Evolutionary conservation across 2,113 vertebrate species (phyloP).

Genomic region (Pseudorasbora parva): DNA sequence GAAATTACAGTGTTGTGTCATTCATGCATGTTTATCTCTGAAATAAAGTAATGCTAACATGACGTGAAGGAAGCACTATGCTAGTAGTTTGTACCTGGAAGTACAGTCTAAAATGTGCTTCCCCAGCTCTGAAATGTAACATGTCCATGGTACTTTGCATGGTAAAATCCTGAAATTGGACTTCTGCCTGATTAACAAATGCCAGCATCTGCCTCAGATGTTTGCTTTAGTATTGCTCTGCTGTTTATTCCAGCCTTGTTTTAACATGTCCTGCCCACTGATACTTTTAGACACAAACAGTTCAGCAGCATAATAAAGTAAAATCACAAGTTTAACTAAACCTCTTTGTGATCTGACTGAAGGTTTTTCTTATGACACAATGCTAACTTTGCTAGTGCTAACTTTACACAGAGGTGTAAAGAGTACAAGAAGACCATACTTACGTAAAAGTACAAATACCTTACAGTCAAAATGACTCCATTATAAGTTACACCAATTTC

Average conservation of each 20-base stretch:
- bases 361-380: not conserved
- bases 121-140: not conserved
- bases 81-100: not conserved
- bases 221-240: conserved; percentile 11
- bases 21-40: not conserved
- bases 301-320: not conserved
- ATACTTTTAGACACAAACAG: not conserved
- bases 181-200: conserved; percentile 25
- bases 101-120: not conserved
- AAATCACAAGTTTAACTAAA: not conserved
- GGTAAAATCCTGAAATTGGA: conserved; percentile 9
- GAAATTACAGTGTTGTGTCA: conserved; percentile 2
- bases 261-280: not conserved
- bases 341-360: not conserved
- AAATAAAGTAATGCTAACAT: not conserved
- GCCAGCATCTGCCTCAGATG: not conserved
- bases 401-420: not conserved
- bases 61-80: not conserved
- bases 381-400: not conserved
- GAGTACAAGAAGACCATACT: too few relatives aligned
- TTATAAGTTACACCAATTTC: too few relatives aligned
- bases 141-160: not conserved
- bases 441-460: too few relatives aligned
- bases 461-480: too few relatives aligned
- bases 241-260: not conserved